Evolutionary conservation across 2,888 invertebrate genomes (phyloP), one percentile per base, ranked within the genome.

Genomic region (Yponomeuta plumbellus): DNA sequence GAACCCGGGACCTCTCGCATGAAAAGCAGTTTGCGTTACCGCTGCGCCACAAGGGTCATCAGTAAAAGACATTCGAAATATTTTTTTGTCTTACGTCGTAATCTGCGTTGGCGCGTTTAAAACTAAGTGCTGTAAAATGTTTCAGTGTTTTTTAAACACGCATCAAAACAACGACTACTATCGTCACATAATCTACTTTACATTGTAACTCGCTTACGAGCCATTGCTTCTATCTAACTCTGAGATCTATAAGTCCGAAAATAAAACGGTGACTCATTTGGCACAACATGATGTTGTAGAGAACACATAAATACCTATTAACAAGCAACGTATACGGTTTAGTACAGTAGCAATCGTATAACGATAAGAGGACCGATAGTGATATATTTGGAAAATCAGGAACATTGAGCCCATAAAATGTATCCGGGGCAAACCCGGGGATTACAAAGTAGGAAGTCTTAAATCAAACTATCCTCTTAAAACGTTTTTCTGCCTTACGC

Each of bases 251-350:
- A 22, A 23, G 17, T 22, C 62, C 63, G 3, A 56, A 66, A 66
- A 66, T 66, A 66, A 66, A 62, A 11, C 22, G n/a, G 22, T 66
- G 66, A 66, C 44, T 66, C 66, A 66, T 62, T 66, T 66, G 61
- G 66, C 66, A 63, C 63, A 44, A 13, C 22, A 44, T 39, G 44
- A 56, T 39, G 61, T 62, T 20, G 57, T 11, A 62, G 56, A 66
- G 66, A 63, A 21, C 66, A 22, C 22, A 59, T 17, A 44, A 59
- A 66, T 22, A 66, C 58, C 52, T 66, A 66, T 20, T 26, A 26
- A 62, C 23, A 34, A 34, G 23, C 40, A 57, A 17, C 20, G 17
- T 61, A 52, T 5, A 17, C 5, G 17, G 44, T 52, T 3, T 17
- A 5, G 17, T 34, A 59, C 58, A 59, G 61, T n/a, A 23, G 44